A percentile compares a stretch with the other conserved stretches of the same genome.
These are phyloP conservation scores for Picus viridis DNA, from an alignment of 2,797 vertebrate species.

Conservation along the genomic window DNA sequence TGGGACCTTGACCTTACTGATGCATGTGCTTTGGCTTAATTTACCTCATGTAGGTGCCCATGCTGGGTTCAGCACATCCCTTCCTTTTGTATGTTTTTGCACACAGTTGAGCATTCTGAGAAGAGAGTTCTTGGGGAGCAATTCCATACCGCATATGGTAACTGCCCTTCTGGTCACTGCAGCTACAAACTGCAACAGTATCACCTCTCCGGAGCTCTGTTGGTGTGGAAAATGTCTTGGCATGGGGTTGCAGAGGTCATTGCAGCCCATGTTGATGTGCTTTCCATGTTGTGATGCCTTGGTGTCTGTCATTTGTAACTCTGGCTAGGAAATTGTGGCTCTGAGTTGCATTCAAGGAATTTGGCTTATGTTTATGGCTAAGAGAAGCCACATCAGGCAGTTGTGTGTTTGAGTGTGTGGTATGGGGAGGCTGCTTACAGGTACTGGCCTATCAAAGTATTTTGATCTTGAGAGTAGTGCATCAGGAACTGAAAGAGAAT, in stretches of 20 bases:
- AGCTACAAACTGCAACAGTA: background rate
- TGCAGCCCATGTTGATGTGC: background rate
- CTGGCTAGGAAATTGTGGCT: conserved; percentile 8
- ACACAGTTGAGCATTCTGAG: background rate
- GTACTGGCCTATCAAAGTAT: background rate
- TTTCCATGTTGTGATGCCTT: background rate
- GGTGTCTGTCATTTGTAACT: background rate
- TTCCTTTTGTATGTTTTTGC: background rate
- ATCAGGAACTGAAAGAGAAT: background rate
- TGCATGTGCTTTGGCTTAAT: background rate
- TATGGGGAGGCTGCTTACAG: background rate
- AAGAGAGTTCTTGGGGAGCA: background rate
- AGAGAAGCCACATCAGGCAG: background rate
- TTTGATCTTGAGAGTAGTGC: background rate
- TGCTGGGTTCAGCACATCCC: background rate
- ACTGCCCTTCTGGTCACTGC: background rate
- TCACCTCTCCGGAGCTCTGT: background rate
- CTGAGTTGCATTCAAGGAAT: conserved; percentile 46
- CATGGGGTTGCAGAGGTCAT: conserved; percentile 14
- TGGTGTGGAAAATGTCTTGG: conserved; percentile 49
- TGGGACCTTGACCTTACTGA: background rate
- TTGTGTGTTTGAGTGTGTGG: background rate
- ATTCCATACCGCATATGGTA: background rate
- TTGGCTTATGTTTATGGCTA: background rate
- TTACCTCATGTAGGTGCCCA: background rate